Percentiles rank a stretch among this genome's conserved stretches.
These are phyloP conservation scores for Planiliza haematocheilus DNA, from an alignment of 2,113 vertebrate species.

Conservation along the genomic window DNA sequence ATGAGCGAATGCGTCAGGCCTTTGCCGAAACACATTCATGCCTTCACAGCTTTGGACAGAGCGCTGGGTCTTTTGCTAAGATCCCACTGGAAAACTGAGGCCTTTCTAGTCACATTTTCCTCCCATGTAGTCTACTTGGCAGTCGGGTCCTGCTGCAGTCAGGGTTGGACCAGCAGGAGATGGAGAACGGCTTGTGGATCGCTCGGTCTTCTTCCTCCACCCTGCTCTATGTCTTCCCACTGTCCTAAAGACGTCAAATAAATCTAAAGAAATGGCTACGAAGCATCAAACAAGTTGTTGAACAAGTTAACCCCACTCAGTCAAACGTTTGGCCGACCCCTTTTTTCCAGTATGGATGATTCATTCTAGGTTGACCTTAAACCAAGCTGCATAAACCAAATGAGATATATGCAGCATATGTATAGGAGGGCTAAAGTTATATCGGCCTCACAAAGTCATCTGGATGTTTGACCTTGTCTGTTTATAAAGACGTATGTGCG, in stretches of 20 bases:
- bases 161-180: constrained; percentile 20
- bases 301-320: not conserved
- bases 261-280: constrained; percentile 3
- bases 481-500: not conserved
- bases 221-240: constrained; percentile 8
- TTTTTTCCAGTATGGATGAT: constrained; percentile 4
- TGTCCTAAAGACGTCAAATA: constrained; percentile 1
- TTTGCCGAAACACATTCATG: constrained; percentile 61
- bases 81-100: constrained; percentile 66
- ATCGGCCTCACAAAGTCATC: too few species aligned
- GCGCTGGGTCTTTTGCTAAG: constrained; percentile 39
- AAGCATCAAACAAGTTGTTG: not conserved
- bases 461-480: not conserved
- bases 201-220: constrained; percentile 30
- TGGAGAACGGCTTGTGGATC: constrained; percentile 34
- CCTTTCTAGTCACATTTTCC: constrained; percentile 67
- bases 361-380: not conserved
- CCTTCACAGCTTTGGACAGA: constrained; percentile 55
- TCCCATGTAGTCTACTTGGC: constrained; percentile 43
- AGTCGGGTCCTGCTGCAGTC: constrained; percentile 42
- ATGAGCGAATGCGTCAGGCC: constrained; percentile 60
- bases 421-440: too few species aligned
- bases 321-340: not conserved
- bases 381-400: not conserved
- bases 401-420: not conserved